Base-by-base conservation (phyloP, 2,888 invertebrate genomes). In the Thumatha senex region DNA sequence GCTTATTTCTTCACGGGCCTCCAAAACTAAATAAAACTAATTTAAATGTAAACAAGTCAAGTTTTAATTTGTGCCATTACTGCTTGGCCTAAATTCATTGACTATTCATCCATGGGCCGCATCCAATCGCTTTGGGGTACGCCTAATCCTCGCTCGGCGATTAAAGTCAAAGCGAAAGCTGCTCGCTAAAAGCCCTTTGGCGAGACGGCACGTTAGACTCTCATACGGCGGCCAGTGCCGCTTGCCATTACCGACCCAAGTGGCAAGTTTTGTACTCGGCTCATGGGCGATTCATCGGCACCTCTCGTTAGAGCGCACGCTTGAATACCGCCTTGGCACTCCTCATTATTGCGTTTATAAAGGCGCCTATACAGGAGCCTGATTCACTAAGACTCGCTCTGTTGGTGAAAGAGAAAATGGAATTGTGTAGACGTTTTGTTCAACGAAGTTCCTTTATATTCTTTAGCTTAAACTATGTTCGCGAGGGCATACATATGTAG, bases 271-370 rank as follows among this genome's bases (percentile, higher is more conserved):
- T 88, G 86, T 88, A 80, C 78, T 76, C 82, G 76, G 76, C 83
- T 85, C 86, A 82, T 84, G 83, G 85, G 69, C 86, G 90, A 89
- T 89, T 89, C 91, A 89, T 87, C 85, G 84, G 74, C 84, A 79
- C 74, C 82, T 83, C 89, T 89, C 86, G 86, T 89, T 89, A 89
- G 76, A 72, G 78, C 70, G 79, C 75, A 76, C 80, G 84, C 78
- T 68, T 91, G 86, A 90, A 90, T 89, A 82, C 86, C 84, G 84
- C 84, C 83, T 88, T 85, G 82, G 82, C 82, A 86, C 86, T 89
- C 74, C 89, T 89, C 89, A 89, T 91, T 91, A 91, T 90, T 89
- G 89, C 89, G 89, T 89, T 89, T 89, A 90, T 90, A 89, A 90
- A 90, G 80, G 87, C 87, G 76, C 71, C 86, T 78, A 89, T 89